Evolutionary conservation across 2,888 invertebrate genomes (phyloP), one percentile per base, ranked within the genome.

Genomic region (Muscina levida): DNA sequence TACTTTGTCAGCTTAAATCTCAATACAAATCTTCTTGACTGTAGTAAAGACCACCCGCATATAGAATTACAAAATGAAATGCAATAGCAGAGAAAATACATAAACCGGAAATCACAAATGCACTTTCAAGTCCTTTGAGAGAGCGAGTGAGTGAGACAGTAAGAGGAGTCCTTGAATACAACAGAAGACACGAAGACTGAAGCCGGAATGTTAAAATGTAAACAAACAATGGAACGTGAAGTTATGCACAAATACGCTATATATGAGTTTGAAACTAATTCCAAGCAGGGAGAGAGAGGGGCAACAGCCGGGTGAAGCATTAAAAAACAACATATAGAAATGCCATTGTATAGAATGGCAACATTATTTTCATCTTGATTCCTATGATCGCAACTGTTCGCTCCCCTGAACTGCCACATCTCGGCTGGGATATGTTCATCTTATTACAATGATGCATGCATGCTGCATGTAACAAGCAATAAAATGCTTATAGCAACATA

Each of bases 101-200:
- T 67, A 74, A 73, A 62, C 67, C 53, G 80, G 80, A 81, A 77
- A 77, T 81, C 80, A 81, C 80, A 77, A 77, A 77, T 81, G 80
- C 77, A 77, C 79, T 77, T 74, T 67, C 74, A 67, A 81, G 77
- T 77, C 15, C 31, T 65, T 65, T 74, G 71, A 53, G 42, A 3
- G 65, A 0, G 65, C 51, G 39, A 51, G 19, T 44, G 42, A 62
- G 19, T 11, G 13, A 68, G 56, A 2, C 8, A 17, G 46, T 2
- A 8, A 15, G 17, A 22, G 24, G 22, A 24, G 65, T 53, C 31
- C 31, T 31, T 39, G 26, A 17, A 44, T n/a, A 42, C 10, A n/a
- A 46, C 1, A 17, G 15, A 46, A 15, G 22, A 56, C 8, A 1
- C 17, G 15, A 46, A 15, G 22, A 56, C 8, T 37, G 17, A 53